Percentiles rank a stretch among this genome's conserved stretches.
Conservation (phyloP, 1,140 invertebrate genomes). For the Notospermus geniculatus region DNA sequence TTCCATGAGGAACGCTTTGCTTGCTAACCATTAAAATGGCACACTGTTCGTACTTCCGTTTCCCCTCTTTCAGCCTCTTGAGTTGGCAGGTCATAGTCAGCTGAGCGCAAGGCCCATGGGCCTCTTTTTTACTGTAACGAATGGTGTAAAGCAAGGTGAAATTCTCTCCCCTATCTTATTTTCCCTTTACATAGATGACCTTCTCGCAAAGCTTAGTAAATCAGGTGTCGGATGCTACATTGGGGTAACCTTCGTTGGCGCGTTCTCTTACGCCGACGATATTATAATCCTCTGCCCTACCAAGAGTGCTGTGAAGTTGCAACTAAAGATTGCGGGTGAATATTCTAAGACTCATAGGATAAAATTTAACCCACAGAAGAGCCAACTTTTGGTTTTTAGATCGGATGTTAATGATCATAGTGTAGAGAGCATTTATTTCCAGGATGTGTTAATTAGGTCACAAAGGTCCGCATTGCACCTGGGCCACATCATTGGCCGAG, state of each 20-base stretch:
- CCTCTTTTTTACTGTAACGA: too few relatives aligned
- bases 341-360: not conserved
- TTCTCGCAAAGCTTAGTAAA: not conserved
- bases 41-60: too few relatives aligned
- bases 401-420: not conserved
- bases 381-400: too few relatives aligned
- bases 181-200: not conserved
- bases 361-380: too few relatives aligned
- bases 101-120: too few relatives aligned
- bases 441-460: not conserved
- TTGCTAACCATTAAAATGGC: too few relatives aligned
- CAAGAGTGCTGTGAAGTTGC: not conserved
- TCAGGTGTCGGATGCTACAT: constrained; percentile 1
- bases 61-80: too few relatives aligned
- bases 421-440: not conserved
- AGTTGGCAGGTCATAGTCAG: too few relatives aligned
- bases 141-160: not conserved
- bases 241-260: not conserved
- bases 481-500: not conserved
- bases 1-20: too few relatives aligned
- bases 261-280: not conserved
- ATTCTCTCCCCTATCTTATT: not conserved
- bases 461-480: not conserved
- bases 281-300: not conserved
- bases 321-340: not conserved